Base-by-base conservation (phyloP, 2,113 vertebrate genomes). In the Excalfactoria chinensis region DNA sequence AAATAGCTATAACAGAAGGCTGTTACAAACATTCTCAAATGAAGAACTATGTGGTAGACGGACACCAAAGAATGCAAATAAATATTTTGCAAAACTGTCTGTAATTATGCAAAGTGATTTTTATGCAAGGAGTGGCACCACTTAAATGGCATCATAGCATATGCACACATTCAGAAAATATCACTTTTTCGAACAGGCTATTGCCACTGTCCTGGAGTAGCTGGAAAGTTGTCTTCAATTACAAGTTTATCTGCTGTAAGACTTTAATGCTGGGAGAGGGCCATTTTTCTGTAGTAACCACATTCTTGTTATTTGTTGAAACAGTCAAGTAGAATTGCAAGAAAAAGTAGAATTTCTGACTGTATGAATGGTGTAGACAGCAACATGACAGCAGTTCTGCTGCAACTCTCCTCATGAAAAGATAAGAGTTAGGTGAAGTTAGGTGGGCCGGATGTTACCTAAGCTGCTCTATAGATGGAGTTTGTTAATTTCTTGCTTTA, bases 81-180 rank as follows among this genome's bases (percentile, higher is more conserved):
- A 40, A 30, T 92, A 70, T 62, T 95, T 96, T 90, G 41, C 63
- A 92, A 67, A 84, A 66, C 5, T 66, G 71, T 32, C 78, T 89
- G 59, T 92, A 90, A 93, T 93, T 96, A 94, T 83, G 89, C 84
- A 93, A 94, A 95, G 46, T 85, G 70, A 86, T 73, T 85, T 93
- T 89, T 85, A 85, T 89, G 81, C 63, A 85, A 89, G 74, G 68
- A 70, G 71, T 0, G 68, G 71, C 46, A 1, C 84, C 89, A 79
- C 59, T 59, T 84, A 76, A 92, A 92, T 26, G 32, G 71, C 67
- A 90, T 55, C 37, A 11, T 72, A 84, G 86, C 2, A 3, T 55
- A 86, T 49, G 66, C 44, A 73, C 7, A 12, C 7, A 8, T 79
- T 72, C 56, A 79, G 64, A 81, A 88, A 81, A 69, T 20, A 83